phyloP scores from a whole-genome alignment of 2,888 invertebrate species.

The Caenorhabditis sp. region DNA sequence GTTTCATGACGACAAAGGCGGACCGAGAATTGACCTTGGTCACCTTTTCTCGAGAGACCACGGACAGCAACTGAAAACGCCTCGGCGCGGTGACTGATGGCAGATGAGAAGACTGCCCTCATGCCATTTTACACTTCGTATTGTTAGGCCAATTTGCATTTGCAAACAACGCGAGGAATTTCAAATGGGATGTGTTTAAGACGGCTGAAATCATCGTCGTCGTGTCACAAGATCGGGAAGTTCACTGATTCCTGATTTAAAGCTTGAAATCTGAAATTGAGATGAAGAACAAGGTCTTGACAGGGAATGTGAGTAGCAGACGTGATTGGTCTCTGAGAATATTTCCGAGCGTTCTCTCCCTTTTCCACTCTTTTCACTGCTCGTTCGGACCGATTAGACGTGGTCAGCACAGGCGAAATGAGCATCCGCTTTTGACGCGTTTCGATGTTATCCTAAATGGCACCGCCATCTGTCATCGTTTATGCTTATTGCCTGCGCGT shows the following conservation, averaged over 20 bases:
- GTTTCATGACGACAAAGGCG: constrained; percentile 17
- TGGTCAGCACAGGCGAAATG: background rate
- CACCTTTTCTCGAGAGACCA: constrained; percentile 36
- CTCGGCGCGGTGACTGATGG: background rate
- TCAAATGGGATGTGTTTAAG: constrained; percentile 16
- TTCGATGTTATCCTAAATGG: constrained; percentile 40
- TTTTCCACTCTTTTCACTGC: background rate
- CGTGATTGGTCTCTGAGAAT: background rate
- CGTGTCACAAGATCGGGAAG: background rate
- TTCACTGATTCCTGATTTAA: too few relatives aligned
- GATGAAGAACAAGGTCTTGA: constrained; percentile 55
- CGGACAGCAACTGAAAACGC: constrained; percentile 36
- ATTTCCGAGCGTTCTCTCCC: background rate
- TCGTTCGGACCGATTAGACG: background rate
- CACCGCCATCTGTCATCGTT: constrained; percentile 45
- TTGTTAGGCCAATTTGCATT: constrained; percentile 48
- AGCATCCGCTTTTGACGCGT: constrained; percentile 17
- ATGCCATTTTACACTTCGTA: constrained; percentile 50
- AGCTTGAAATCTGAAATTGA: too few relatives aligned
- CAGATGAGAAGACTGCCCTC: constrained; percentile 21
- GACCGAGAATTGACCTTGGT: constrained; percentile 42
- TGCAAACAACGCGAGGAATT: constrained; percentile 45
- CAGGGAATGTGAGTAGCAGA: too few relatives aligned
- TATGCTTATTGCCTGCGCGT: constrained; percentile 16
- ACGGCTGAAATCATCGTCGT: constrained; percentile 1